Evolutionary conservation across 2,113 vertebrate species (phyloP), one percentile per base, ranked within the genome.

Genomic region (Stigmatopora argus): DNA sequence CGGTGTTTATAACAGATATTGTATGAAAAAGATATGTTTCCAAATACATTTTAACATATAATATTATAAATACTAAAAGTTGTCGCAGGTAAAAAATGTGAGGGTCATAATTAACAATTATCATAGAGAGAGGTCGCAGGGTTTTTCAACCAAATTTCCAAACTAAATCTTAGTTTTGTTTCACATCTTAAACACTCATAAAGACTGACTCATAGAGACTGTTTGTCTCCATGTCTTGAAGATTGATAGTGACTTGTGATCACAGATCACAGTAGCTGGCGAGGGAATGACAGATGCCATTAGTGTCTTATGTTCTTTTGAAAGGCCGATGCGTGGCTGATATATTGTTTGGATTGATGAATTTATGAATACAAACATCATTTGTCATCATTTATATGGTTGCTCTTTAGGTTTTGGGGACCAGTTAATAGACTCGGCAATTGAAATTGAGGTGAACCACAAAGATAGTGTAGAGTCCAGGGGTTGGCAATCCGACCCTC

Each of bases 221-320:
- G 73, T 70, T 70, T 72, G 53, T 71, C 69, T 55, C 65, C 65
- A 60, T 34, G 67, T 66, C 71, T 80, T 70, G 53, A 65, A 80
- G 83, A 88, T 84, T 82, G 80, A 89, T 87, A 64, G 79, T 72
- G 72, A 79, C 64, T 72, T 67, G 77, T 58, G 48, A 85, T 86
- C 80, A 77, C 79, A 77, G 81, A 85, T 86, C 82, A 85, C 65
- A 70, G 78, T 69, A 48, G 69, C 48, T 67, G 26, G 26, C 53
- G 56, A 77, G 51, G 71, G 67, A 84, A 71, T 81, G 87, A 86
- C 87, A 86, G 79, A 78, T 83, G 85, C 83, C 77, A 52, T 71
- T 2, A 65, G 70, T 52, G 47, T 74, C 79, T 64, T 79, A 77
- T 78, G 73, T 84, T 83, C 85, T 69, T 79, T 83, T 81, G 62